Evolutionary conservation across 2,113 vertebrate species (phyloP).

Genomic region (Chaenocephalus aceratus): DNA sequence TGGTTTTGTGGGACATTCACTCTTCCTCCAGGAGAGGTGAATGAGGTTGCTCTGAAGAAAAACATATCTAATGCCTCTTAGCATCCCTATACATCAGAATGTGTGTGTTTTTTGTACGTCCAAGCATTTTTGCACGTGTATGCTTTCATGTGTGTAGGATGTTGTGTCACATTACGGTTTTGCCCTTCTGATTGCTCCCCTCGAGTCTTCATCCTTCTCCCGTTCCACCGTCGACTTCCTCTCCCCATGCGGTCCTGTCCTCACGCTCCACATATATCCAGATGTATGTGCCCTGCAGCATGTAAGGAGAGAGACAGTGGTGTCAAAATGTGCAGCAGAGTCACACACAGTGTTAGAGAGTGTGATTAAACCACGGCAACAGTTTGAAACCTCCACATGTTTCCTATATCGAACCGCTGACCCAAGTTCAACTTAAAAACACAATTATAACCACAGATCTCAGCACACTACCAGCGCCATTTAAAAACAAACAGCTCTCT

Average conservation of each 20-base stretch:
- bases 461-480: slow-evolving; percentile 6
- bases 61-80: slow-evolving; percentile 35
- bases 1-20: slow-evolving; percentile 22
- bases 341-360: slow-evolving; percentile 6
- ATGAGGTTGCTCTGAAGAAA: slow-evolving; percentile 45
- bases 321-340: slow-evolving; percentile 5
- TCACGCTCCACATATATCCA: slow-evolving; percentile 38
- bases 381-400: not conserved
- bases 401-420: not conserved
- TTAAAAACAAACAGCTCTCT: slow-evolving; percentile 11
- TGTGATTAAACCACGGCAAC: slow-evolving; percentile 27
- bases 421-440: slow-evolving; percentile 14
- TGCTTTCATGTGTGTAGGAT: slow-evolving; percentile 7
- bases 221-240: slow-evolving; percentile 34
- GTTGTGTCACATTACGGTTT: slow-evolving; percentile 66
- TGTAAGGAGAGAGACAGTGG: slow-evolving; percentile 22
- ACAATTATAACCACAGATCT: slow-evolving; percentile 20
- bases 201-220: slow-evolving; percentile 46
- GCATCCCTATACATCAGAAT: not conserved
- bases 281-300: slow-evolving; percentile 46
- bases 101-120: slow-evolving; percentile 14
- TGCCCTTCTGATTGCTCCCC: slow-evolving; percentile 56
- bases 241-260: not conserved
- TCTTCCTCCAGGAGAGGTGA: slow-evolving; percentile 46
- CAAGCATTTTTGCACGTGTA: slow-evolving; percentile 44